Base-by-base conservation (phyloP, 2,797 vertebrate species). In the Argyrosomus regius region DNA sequence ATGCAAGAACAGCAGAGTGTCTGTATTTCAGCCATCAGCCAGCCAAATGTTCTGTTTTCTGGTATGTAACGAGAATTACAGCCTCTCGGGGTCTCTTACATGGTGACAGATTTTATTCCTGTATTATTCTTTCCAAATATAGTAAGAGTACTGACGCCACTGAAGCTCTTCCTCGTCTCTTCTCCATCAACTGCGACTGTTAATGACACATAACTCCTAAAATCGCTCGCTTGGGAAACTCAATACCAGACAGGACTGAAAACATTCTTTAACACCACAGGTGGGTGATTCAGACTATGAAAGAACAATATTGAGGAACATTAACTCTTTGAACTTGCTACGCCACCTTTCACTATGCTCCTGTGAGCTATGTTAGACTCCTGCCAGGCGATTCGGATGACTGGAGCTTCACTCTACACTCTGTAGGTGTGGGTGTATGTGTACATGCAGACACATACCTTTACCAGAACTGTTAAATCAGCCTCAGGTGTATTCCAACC, bases 201-300 rank as follows among this genome's bases (percentile, higher is more conserved):
- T 76, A 81, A 87, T 88, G 82, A 88, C 62, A 86, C 84, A 71
- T 82, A 89, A 72, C 80, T 84, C 72, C 48, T 77, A 59, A 87
- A 74, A 79, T 49, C 59, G 41, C 67, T 90, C 81, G 64, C 59
- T 11, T 43, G 77, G 63, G 59, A 89, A 89, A 84, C 75, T 35
- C 59, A 82, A 88, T 74, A 89, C 85, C 91, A 91, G 89, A 89
- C 88, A 26, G 83, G 49, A 81, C 70, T 43, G 71, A 89, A 91
- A 88, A 88, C 89, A 90, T 83, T 87, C 70, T 80, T 85, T 76
- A 72, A 77, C 86, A 79, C 78, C 89, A 76, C 83, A 88, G 82
- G 75, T 88, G 82, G 78, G 68, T 82, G 82, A 88, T 72, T 90
- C 87, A 88, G 65, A 79, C 77, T 22, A 3, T 75, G 62, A 84